Percentiles rank a stretch among this genome's conserved stretches.
Evolutionary conservation across 2,888 invertebrate genomes (phyloP).

Genomic region (Metalampra italica): DNA sequence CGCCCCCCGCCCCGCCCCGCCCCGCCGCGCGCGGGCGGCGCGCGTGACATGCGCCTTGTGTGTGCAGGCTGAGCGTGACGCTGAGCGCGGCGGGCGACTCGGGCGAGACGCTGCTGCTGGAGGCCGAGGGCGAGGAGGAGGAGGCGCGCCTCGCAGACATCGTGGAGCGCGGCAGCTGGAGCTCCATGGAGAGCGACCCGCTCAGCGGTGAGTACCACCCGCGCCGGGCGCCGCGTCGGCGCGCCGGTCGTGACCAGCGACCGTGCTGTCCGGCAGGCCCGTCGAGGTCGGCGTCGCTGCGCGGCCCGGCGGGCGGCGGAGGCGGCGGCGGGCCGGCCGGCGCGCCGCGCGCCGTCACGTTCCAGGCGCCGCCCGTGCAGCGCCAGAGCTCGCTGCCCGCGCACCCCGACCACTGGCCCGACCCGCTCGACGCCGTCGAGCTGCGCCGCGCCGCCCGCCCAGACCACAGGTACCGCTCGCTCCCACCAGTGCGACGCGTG

Average conservation of each 20-base stretch:
- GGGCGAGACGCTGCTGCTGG: conserved; percentile 60
- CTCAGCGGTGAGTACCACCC: background rate
- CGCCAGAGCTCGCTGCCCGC: conserved; percentile 89
- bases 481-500: background rate
- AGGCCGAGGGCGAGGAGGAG: conserved; percentile 39
- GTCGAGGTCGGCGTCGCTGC: background rate
- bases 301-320: background rate
- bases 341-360: conserved; percentile 20
- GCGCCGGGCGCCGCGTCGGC: background rate
- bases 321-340: conserved; percentile 11
- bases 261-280: background rate
- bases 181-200: conserved; percentile 83
- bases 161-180: conserved; percentile 75
- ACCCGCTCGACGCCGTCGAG: conserved; percentile 37
- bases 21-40: too few relatives aligned
- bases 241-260: background rate
- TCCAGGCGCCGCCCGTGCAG: conserved; percentile 53
- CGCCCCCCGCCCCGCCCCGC: too few relatives aligned
- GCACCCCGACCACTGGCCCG: conserved; percentile 79
- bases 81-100: conserved; percentile 48
- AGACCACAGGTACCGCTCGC: background rate
- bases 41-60: background rate
- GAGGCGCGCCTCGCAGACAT: conserved; percentile 63
- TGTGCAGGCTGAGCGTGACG: conserved; percentile 14
- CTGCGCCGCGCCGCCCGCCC: conserved; percentile 19